These are phyloP conservation scores for Melolontha melolontha DNA, from an alignment of 2,888 invertebrate genomes.

Conservation along the genomic window DNA sequence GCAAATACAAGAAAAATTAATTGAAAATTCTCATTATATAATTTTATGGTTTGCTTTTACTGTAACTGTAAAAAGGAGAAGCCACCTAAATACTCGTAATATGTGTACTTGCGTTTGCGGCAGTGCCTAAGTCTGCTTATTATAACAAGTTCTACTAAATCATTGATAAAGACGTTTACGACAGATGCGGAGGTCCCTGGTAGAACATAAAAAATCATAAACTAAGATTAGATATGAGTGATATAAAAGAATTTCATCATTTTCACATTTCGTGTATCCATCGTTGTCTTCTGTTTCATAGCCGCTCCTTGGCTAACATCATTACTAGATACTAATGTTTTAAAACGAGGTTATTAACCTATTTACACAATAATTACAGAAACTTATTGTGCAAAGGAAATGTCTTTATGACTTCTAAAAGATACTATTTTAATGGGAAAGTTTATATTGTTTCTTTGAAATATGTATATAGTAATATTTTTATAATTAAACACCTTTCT, in stretches of 20 bases:
- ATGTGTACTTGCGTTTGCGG: not conserved
- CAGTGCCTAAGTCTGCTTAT: conserved; percentile 6
- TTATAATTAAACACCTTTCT: no score
- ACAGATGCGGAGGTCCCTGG: conserved; percentile 27
- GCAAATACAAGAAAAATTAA: conserved; percentile 25
- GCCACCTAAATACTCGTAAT: not conserved
- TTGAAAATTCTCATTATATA: conserved; percentile 31
- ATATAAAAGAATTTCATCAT: conserved; percentile 30
- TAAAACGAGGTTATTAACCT: conserved; percentile 34
- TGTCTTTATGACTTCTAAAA: no score
- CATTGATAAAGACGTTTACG: conserved; percentile 35
- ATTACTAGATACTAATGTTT: conserved; percentile 31
- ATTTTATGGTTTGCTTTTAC: conserved; percentile 19
- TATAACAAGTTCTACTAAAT: conserved; percentile 38
- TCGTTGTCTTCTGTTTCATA: conserved; percentile 1
- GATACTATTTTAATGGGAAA: no score
- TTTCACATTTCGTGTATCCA: conserved; percentile 26
- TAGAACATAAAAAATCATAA: conserved; percentile 34
- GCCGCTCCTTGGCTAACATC: not conserved
- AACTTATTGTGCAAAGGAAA: conserved; percentile 13
- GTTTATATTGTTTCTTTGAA: no score
- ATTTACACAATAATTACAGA: conserved; percentile 32
- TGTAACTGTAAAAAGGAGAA: conserved; percentile 22
- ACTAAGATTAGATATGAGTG: conserved; percentile 33
- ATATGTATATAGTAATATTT: no score